phyloP scores from a whole-genome alignment of 2,797 vertebrate genomes.

The Spheniscus humboldti region DNA sequence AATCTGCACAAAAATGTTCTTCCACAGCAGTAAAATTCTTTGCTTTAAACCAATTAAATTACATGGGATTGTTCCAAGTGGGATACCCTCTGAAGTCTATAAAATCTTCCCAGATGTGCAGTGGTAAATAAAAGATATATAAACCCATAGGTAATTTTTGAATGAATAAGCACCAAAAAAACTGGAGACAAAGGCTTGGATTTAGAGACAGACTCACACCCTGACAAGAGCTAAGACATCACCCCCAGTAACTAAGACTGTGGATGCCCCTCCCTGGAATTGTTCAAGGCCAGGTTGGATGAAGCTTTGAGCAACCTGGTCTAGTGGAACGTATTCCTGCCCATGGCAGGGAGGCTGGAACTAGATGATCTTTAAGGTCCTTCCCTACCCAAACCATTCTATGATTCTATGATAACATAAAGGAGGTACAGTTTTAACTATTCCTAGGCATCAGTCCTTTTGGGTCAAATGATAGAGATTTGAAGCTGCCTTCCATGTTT shows the following conservation, averaged over 20 bases:
- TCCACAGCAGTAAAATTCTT: neutral
- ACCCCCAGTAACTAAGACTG: neutral
- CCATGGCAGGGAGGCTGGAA: accelerated
- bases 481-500: neutral
- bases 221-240: neutral
- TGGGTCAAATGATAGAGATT: neutral
- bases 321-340: neutral
- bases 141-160: neutral
- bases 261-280: neutral
- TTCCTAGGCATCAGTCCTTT: neutral
- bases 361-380: neutral
- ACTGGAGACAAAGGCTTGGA: neutral
- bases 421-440: neutral
- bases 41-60: neutral
- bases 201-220: neutral
- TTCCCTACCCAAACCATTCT: neutral
- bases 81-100: neutral
- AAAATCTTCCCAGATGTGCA: neutral
- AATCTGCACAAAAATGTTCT: neutral
- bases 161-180: neutral
- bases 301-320: neutral
- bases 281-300: neutral
- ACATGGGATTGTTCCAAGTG: neutral
- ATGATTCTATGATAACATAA: neutral
- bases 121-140: neutral